phyloP scores from a whole-genome alignment of 1,140 invertebrate species.

The Drosophila sp. region DNA sequence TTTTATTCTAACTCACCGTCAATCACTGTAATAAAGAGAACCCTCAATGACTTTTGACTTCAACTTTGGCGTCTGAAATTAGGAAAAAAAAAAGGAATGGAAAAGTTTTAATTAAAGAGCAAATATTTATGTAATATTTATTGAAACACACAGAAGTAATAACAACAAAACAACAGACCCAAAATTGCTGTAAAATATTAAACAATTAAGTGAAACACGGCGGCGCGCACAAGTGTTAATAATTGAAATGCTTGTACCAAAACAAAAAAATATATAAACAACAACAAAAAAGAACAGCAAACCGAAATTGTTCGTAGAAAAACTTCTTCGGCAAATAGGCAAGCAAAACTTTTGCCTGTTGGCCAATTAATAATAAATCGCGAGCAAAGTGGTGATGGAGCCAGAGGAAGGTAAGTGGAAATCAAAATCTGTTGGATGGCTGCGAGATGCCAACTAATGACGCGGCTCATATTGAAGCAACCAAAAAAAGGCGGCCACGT shows the following conservation, averaged over 20 bases:
- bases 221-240: constrained; percentile 71
- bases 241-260: constrained; percentile 59
- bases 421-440: constrained; percentile 42
- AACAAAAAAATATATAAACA: constrained; percentile 11
- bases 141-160: constrained; percentile 44
- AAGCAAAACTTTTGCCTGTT: constrained; percentile 43
- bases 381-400: constrained; percentile 13
- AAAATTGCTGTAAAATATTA: constrained; percentile 61
- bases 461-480: constrained; percentile 62
- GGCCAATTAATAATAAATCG: constrained; percentile 78
- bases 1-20: constrained; percentile 38
- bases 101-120: constrained; percentile 73
- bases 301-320: constrained; percentile 18
- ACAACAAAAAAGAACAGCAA: constrained; percentile 9
- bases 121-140: constrained; percentile 73
- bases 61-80: constrained; percentile 39
- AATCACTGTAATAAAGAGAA: constrained; percentile 30
- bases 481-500: constrained; percentile 50
- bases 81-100: constrained; percentile 41
- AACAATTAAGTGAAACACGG: constrained; percentile 63
- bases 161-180: constrained; percentile 26
- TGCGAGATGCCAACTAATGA: constrained; percentile 57
- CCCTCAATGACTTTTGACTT: background rate
- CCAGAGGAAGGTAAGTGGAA: constrained; percentile 14
- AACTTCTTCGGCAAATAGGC: constrained; percentile 67